phyloP scores from a whole-genome alignment of 2,888 invertebrate genomes.

The Dioctria linearis region DNA sequence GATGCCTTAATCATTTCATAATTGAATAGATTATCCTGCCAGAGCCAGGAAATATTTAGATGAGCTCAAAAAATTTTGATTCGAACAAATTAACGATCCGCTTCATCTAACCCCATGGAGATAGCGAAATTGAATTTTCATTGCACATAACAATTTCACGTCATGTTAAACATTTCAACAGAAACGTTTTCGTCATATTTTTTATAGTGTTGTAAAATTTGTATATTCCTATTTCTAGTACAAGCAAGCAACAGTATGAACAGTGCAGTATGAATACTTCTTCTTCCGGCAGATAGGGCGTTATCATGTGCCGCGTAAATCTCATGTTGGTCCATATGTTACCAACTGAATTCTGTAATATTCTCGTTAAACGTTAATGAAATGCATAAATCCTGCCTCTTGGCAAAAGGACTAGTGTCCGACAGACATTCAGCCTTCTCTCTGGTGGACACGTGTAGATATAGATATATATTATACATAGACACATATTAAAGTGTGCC shows the following conservation, averaged over 20 bases:
- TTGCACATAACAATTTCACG: constrained; percentile 9
- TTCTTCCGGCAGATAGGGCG: not conserved
- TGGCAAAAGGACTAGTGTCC: constrained; percentile 38
- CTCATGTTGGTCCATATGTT: constrained; percentile 41
- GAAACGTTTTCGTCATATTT: constrained; percentile 16
- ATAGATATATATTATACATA: too few relatives aligned
- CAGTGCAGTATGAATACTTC: not conserved
- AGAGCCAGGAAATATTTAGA: too few relatives aligned
- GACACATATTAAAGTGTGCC: too few relatives aligned
- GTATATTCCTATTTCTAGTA: not conserved
- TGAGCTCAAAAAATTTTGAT: too few relatives aligned
- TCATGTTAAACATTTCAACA: constrained; percentile 16
- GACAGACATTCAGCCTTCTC: constrained; percentile 1
- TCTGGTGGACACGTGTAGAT: not conserved
- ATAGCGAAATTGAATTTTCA: constrained; percentile 33
- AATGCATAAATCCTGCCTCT: constrained; percentile 38
- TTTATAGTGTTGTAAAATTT: constrained; percentile 12
- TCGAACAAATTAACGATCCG: too few relatives aligned
- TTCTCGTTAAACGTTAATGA: constrained; percentile 48
- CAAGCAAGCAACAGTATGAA: not conserved
- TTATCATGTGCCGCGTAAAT: constrained; percentile 46
- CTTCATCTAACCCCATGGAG: too few relatives aligned
- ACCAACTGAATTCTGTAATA: constrained; percentile 45
- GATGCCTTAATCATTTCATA: too few relatives aligned
- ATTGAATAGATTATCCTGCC: too few relatives aligned